Percentiles rank a stretch among this genome's conserved stretches.
phyloP scores from a whole-genome alignment of 2,113 vertebrate genomes.

The Poeciliopsis turrubarensis region DNA sequence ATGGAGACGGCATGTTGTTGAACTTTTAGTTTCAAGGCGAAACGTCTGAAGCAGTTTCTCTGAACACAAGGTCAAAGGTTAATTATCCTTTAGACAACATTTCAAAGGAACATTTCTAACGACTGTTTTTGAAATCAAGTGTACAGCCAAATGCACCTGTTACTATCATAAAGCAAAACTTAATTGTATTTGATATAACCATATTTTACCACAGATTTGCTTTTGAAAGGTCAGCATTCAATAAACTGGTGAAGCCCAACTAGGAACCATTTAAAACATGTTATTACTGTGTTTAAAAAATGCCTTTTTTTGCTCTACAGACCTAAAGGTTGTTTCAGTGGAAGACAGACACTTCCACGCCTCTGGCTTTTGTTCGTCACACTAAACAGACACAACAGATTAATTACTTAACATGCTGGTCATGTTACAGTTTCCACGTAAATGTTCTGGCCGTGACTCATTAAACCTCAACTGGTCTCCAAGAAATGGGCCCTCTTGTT shows the following conservation, averaged over 20 bases:
- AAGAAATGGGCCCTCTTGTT: neutral
- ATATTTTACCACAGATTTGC: neutral
- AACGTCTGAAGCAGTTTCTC: too few relatives aligned
- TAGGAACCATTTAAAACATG: neutral
- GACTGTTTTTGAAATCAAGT: neutral
- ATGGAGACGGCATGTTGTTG: too few relatives aligned
- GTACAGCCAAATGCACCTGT: neutral
- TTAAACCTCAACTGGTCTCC: neutral
- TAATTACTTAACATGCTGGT: neutral
- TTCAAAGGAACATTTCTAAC: too few relatives aligned
- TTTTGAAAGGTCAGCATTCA: neutral
- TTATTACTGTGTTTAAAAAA: neutral
- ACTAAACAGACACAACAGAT: neutral
- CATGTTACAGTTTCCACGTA: neutral
- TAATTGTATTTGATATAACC: neutral
- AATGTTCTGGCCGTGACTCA: neutral
- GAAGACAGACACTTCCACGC: neutral
- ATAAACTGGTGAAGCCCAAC: neutral
- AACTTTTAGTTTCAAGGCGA: too few relatives aligned
- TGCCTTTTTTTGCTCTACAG: neutral
- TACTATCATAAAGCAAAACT: neutral
- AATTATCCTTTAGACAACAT: too few relatives aligned
- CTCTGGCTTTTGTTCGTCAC: neutral
- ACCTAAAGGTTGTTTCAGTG: neutral
- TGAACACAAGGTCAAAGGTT: too few relatives aligned